A percentile compares a stretch with the other conserved stretches of the same genome.
phyloP scores from a whole-genome alignment of 92 coral and sea anemone species.

The Diadumene lineata region DNA sequence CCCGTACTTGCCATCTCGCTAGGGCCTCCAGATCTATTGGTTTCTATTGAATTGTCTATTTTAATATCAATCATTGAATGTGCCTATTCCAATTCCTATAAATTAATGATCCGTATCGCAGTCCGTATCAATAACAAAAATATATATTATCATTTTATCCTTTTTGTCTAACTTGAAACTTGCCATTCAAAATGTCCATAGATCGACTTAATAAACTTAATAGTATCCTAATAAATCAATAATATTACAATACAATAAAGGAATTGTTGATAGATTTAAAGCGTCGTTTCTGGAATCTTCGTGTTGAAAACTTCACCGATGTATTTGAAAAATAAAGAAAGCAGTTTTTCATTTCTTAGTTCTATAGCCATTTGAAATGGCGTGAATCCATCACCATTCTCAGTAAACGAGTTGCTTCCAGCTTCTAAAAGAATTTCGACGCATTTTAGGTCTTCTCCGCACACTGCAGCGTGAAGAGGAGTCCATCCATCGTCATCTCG shows the following conservation, averaged over 20 bases:
- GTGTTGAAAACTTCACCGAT: constrained; percentile 50
- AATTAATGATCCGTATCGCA: background rate
- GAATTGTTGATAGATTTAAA: background rate
- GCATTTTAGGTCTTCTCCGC: constrained; percentile 58
- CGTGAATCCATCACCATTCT: constrained; percentile 66
- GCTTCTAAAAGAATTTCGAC: constrained; percentile 64
- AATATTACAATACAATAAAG: background rate
- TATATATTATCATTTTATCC: background rate
- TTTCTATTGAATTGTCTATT: background rate
- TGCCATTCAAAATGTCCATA: background rate
- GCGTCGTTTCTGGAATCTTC: constrained; percentile 41
- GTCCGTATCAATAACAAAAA: background rate
- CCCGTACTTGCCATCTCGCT: background rate
- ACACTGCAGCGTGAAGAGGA: constrained; percentile 80
- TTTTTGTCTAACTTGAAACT: background rate
- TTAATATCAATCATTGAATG: background rate
- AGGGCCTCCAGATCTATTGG: too few relatives aligned
- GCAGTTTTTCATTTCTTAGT: constrained; percentile 57
- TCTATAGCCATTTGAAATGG: constrained; percentile 91
- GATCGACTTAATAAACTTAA: too few relatives aligned
- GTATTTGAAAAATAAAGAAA: constrained; percentile 54
- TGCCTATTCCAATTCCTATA: background rate
- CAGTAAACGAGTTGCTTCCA: constrained; percentile 59
- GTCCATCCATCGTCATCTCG: constrained; percentile 89
- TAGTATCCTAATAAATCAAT: background rate